Conservation (phyloP, 1,140 invertebrate genomes). For the Orchestia grillus region DNA sequence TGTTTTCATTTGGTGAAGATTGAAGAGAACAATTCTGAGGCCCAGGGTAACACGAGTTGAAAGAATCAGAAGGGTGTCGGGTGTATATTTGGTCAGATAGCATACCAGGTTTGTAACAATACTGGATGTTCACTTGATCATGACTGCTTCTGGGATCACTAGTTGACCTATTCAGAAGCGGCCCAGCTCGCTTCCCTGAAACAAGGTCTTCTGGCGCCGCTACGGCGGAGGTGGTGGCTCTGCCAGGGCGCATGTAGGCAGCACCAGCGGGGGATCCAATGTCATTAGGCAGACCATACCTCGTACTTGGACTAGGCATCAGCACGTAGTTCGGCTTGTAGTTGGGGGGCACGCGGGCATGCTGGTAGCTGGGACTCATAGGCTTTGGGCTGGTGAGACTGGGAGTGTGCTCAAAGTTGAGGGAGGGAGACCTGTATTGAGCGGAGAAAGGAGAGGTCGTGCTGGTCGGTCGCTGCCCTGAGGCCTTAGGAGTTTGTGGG, state of each 20-base stretch:
- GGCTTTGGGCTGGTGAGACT: not conserved
- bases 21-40: not conserved
- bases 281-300: not conserved
- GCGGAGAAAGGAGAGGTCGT: slow-evolving; percentile 60
- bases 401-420: slow-evolving; percentile 35
- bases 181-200: not conserved
- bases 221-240: not conserved
- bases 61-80: not conserved
- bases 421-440: slow-evolving; percentile 72
- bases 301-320: not conserved
- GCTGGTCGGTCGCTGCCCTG: slow-evolving; percentile 58
- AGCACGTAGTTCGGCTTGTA: not conserved
- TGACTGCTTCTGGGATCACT: not conserved
- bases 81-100: not conserved
- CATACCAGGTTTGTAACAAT: not conserved
- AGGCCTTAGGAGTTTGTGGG: slow-evolving; percentile 59
- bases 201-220: not conserved
- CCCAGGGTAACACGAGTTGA: not conserved
- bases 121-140: slow-evolving; percentile 26
- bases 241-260: not conserved
- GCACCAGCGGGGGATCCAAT: not conserved
- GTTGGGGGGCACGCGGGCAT: not conserved
- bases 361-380: slow-evolving; percentile 22
- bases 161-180: not conserved
- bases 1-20: not conserved